A percentile compares a stretch with the other conserved stretches of the same genome.
phyloP scores from a whole-genome alignment of 2,888 invertebrate species.

The Mythimna impura region DNA sequence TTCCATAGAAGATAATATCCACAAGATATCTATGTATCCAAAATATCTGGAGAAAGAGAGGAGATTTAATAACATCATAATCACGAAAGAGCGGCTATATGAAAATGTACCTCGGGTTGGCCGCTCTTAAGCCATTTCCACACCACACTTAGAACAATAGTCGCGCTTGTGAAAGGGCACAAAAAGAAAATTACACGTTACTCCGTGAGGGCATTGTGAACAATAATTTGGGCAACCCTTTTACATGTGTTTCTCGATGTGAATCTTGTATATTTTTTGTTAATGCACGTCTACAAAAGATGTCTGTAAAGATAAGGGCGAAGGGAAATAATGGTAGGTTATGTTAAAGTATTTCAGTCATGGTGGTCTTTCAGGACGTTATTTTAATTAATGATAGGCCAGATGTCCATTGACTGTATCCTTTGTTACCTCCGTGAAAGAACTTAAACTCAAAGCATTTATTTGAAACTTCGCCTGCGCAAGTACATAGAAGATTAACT shows the following conservation, averaged over 20 bases:
- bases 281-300: conserved; percentile 61
- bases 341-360: conserved; percentile 25
- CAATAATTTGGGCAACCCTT: conserved; percentile 84
- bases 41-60: no score
- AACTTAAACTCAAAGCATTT: not conserved
- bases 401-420: not conserved
- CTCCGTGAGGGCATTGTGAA: conserved; percentile 74
- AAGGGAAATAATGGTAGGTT: conserved; percentile 32
- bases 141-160: conserved; percentile 58
- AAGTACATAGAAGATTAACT: no score
- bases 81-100: no score
- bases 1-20: no score
- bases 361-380: conserved; percentile 30
- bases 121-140: conserved; percentile 63
- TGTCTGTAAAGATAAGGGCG: conserved; percentile 51
- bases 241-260: conserved; percentile 66
- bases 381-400: conserved; percentile 19
- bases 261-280: conserved; percentile 60
- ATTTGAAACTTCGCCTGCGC: no score
- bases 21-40: no score
- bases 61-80: no score
- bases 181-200: conserved; percentile 84
- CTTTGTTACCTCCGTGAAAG: not conserved
- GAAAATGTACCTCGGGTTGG: no score
- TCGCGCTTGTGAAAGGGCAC: conserved; percentile 73